Base-by-base conservation (phyloP, 2,888 invertebrate genomes). In the Machimus atricapillus region DNA sequence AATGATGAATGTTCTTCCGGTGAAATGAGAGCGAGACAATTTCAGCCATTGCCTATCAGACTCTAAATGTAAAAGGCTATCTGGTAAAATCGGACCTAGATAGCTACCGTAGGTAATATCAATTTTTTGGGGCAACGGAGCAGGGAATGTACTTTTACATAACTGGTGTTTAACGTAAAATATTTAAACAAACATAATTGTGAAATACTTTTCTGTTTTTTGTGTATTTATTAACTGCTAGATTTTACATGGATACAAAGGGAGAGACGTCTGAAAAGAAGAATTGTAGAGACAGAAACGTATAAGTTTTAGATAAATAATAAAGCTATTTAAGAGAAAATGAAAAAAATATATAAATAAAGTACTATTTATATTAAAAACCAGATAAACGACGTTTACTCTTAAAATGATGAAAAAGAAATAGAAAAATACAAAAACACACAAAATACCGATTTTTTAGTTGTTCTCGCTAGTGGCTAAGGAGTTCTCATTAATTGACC, bases 401-500 rank as follows among this genome's bases (percentile, higher is more conserved):
- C 46, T 31, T 82, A 89, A 86, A 40, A 83, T 43, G 34, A 87
- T 43, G 19, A 86, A 86, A 16, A 77, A 79, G 43, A 34, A 87
- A 86, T 34, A 46, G 74, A 85, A 86, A 78, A 86, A 46, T 73
- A 86, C 74, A 81, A 87, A 40, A 66, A 56, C 19, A 66, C 19
- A 66, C 66, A 66, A 66, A 66, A 66, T 66, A 66, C 66, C 66
- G 66, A 66, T 88, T 82, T 87, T 88, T 88, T 87, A 88, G 88
- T 89, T 86, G 87, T 83, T 85, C 74, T 89, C 88, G 87, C 85
- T 89, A 89, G 89, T 87, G 88, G 89, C 89, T 89, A 89, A 89
- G 89, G 88, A 89, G 88, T 89, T 89, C 88, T 89, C 81, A 77
- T 86, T 86, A 81, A 86, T 87, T 89, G 88, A 88, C 88, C 89